These are phyloP conservation scores for Meloe dianella DNA, from an alignment of 2,888 invertebrate species.

Conservation along the genomic window DNA sequence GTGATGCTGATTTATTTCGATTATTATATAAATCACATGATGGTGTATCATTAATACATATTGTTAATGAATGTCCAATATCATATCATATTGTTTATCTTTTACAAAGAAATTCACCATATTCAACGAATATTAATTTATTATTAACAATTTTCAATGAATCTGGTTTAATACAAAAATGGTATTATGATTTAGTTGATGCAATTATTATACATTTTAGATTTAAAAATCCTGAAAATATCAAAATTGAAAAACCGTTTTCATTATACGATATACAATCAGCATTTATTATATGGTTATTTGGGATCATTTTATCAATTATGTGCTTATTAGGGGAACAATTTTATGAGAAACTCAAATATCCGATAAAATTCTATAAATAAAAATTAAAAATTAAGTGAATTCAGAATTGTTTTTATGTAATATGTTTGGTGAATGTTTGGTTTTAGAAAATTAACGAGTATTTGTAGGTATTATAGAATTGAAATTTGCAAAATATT, in stretches of 20 bases:
- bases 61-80: constrained; percentile 59
- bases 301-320: constrained; percentile 27
- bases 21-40: constrained; percentile 48
- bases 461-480: background rate
- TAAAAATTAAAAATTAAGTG: too few species aligned
- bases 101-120: constrained; percentile 58
- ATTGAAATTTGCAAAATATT: constrained; percentile 2
- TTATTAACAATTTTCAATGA: constrained; percentile 52
- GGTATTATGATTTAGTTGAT: constrained; percentile 53
- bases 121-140: constrained; percentile 52
- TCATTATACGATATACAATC: constrained; percentile 35
- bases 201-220: constrained; percentile 32
- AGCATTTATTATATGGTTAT: constrained; percentile 33
- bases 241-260: constrained; percentile 20
- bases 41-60: constrained; percentile 56
- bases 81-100: constrained; percentile 59
- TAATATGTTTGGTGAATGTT: background rate
- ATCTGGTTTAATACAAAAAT: constrained; percentile 56
- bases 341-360: background rate
- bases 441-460: background rate
- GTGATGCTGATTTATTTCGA: constrained; percentile 52
- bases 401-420: too few species aligned
- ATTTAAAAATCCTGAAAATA: constrained; percentile 10
- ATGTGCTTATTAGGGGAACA: constrained; percentile 23
- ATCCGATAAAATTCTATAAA: background rate